Conservation (phyloP, 2,888 invertebrate genomes). For the Cataglyphis albicans region DNA sequence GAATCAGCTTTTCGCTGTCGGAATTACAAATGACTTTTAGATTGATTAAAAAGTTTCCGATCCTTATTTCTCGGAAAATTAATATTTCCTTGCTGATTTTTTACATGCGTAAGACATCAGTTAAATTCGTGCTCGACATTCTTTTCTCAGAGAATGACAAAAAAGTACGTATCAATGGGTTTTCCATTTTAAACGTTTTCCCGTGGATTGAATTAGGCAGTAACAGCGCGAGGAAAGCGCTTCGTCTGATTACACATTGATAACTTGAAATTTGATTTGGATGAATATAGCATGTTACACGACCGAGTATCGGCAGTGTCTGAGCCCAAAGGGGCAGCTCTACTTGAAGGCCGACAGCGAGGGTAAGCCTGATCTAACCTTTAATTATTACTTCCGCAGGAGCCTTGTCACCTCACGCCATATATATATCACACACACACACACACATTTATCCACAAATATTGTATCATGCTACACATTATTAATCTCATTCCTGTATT, state of each 20-base stretch:
- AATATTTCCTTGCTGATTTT: neutral
- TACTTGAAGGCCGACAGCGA: constrained; percentile 94
- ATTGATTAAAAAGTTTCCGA: constrained; percentile 16
- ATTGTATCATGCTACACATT: constrained; percentile 73
- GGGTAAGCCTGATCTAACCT: constrained; percentile 89
- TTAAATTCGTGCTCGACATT: constrained; percentile 8
- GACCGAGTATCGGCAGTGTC: constrained; percentile 92
- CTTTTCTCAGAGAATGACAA: neutral
- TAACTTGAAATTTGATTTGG: constrained; percentile 80
- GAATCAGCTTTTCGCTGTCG: constrained; percentile 26
- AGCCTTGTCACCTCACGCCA: constrained; percentile 80
- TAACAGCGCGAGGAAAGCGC: constrained; percentile 53
- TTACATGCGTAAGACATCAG: neutral
- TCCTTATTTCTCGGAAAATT: neutral
- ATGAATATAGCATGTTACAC: constrained; percentile 87
- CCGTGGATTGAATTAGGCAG: constrained; percentile 33
- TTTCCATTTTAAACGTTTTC: neutral
- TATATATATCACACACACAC: constrained; percentile 61
- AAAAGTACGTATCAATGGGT: neutral
- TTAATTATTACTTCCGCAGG: constrained; percentile 84
- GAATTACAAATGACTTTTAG: constrained; percentile 33
- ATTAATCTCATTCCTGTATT: constrained; percentile 68
- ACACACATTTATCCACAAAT: constrained; percentile 61
- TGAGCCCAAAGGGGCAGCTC: constrained; percentile 93
- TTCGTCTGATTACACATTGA: constrained; percentile 57